Evolutionary conservation across 2,797 vertebrate species (phyloP).

Genomic region (Scolopax rusticola): DNA sequence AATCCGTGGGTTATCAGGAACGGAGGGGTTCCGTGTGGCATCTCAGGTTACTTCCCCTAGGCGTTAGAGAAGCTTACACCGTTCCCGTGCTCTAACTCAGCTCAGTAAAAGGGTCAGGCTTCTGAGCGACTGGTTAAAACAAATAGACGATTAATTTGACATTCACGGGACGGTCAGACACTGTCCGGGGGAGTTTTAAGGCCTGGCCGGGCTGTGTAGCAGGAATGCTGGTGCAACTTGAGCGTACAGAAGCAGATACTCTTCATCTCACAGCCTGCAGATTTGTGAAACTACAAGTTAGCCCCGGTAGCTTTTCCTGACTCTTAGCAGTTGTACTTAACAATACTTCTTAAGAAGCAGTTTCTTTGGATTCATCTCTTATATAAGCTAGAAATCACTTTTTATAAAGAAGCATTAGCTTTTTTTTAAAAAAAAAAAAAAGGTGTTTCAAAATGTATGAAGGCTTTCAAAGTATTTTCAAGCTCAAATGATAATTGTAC

Average conservation of each 20-base stretch:
- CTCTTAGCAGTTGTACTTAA: neutral
- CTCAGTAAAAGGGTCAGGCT: neutral
- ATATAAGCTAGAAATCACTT: neutral
- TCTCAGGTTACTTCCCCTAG: neutral
- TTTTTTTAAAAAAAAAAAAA: neutral
- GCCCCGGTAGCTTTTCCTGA: neutral
- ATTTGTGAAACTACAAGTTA: neutral
- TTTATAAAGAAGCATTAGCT: neutral
- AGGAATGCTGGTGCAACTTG: rapidly evolving
- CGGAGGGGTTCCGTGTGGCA: neutral
- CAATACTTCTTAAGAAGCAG: neutral
- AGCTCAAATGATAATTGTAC: neutral
- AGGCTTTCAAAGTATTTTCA: conserved; percentile 6
- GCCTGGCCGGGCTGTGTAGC: neutral
- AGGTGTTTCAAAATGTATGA: neutral
- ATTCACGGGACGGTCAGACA: neutral
- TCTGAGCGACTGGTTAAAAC: neutral
- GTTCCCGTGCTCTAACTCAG: neutral
- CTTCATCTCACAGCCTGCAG: neutral
- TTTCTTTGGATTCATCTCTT: neutral
- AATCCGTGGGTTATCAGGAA: neutral
- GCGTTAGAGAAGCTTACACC: neutral
- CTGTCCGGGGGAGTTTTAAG: neutral
- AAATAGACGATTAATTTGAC: neutral
- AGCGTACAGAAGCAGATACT: neutral